A percentile compares a stretch with the other conserved stretches of the same genome.
Evolutionary conservation across 1,140 invertebrate species (phyloP).

Genomic region (Halyomorpha halys): DNA sequence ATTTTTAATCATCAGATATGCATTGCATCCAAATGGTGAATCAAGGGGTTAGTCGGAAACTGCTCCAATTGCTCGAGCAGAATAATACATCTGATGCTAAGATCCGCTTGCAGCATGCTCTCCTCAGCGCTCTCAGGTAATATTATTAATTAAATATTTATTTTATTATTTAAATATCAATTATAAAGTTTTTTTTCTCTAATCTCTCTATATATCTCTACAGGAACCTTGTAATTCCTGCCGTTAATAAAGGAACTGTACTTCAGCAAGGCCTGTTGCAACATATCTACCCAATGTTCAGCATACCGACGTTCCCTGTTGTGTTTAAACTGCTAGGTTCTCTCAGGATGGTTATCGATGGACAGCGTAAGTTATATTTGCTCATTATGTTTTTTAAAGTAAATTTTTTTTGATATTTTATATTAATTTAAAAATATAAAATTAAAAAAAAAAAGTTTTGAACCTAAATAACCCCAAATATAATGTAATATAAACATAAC

Average conservation of each 20-base stretch:
- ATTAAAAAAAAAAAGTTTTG: too few relatives aligned
- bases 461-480: too few relatives aligned
- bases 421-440: too few relatives aligned
- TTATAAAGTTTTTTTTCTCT: neutral
- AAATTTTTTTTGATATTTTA: too few relatives aligned
- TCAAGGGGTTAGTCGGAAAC: conserved; percentile 60
- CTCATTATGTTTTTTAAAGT: too few relatives aligned
- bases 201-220: neutral
- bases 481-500: too few relatives aligned
- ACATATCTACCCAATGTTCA: conserved; percentile 57
- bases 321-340: conserved; percentile 80
- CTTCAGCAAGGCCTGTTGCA: conserved; percentile 61
- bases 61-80: conserved; percentile 49
- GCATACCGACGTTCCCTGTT: conserved; percentile 64
- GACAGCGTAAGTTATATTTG: conserved; percentile 47
- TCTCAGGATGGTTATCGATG: conserved; percentile 72
- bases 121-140: conserved; percentile 59
- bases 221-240: conserved; percentile 70
- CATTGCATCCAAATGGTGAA: conserved; percentile 75
- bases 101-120: conserved; percentile 68
- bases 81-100: conserved; percentile 48
- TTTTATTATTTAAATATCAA: neutral
- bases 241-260: conserved; percentile 60
- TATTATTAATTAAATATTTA: neutral
- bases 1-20: conserved; percentile 43